Evolutionary conservation across 2,888 invertebrate species (phyloP), one percentile per base, ranked within the genome.

Genomic region (Caenorhabditis doughertyi): DNA sequence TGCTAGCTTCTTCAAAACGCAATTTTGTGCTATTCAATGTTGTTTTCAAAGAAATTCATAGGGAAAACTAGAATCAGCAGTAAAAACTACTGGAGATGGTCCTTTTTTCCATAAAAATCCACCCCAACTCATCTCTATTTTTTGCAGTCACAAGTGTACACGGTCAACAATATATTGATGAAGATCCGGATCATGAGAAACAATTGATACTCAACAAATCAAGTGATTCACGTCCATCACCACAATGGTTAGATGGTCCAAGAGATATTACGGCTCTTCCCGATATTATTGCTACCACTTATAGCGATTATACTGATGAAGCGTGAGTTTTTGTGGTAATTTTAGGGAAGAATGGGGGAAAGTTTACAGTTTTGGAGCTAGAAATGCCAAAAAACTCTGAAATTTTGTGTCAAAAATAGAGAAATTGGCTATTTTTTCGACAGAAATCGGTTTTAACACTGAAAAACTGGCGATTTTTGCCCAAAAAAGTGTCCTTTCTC

Each of bases 221-320:
- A 8, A n/a, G n/a, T n/a, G 67, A 58, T 5, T 23, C 58, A 8
- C 42, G 62, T 56, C 68, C 60, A 5, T 44, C 81, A 8, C 79
- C 83, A 4, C 72, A 80, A 13, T 85, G 84, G 84, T 49, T 77
- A 5, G 65, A 80, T n/a, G 81, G 70, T 32, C 84, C 84, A 2
- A 35, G 84, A 9, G 84, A 85, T 55, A 55, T 51, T 32, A 70
- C 82, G 5, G 44, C 71, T 16, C 73, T 85, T n/a, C 83, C 80
- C 1, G 70, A 76, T 16, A 85, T 85, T 58, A 77, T 85, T 23
- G 58, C 58, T 2, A 71, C 84, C 7, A 83, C 82, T n/a, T 74
- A 79, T 27, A 84, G 84, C 55, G 67, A 73, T 49, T 71, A 72
- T 44, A 64, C 62, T 8, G 72, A 81, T 39, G 84, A 84, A 71